A percentile compares a stretch with the other conserved stretches of the same genome.
Conservation (phyloP, 2,797 vertebrate genomes). For the Sardinella longiceps region DNA sequence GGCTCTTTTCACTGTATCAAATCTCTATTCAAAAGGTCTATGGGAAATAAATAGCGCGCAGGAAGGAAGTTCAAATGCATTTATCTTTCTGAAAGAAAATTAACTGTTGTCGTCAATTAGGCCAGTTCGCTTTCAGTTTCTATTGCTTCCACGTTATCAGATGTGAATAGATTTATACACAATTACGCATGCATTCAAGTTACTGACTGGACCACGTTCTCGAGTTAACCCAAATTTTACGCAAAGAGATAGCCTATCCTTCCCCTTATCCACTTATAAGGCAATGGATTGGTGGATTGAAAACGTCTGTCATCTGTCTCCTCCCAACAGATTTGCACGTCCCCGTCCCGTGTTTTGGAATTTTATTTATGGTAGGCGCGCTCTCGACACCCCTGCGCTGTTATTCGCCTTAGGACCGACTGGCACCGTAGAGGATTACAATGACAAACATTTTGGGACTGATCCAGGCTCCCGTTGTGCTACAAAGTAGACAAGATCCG, state of each 20-base stretch:
- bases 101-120: background rate
- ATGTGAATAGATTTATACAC: background rate
- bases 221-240: background rate
- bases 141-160: background rate
- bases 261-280: background rate
- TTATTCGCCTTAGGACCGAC: constrained; percentile 47
- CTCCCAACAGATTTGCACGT: constrained; percentile 47
- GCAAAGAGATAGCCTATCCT: background rate
- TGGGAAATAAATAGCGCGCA: no score
- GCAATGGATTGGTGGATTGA: constrained; percentile 29
- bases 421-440: constrained; percentile 67
- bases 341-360: constrained; percentile 59
- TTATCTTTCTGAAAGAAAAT: background rate
- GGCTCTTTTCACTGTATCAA: no score
- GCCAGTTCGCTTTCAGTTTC: background rate
- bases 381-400: constrained; percentile 49
- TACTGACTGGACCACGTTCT: background rate
- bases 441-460: constrained; percentile 64
- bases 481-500: constrained; percentile 55
- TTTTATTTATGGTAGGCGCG: constrained; percentile 62
- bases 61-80: no score
- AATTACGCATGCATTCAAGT: background rate
- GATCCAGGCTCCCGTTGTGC: constrained; percentile 62
- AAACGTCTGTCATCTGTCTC: constrained; percentile 37
- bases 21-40: no score